Evolutionary conservation across 2,888 invertebrate species (phyloP), one percentile per base, ranked within the genome.

Genomic region (Silvanus unidentatus): DNA sequence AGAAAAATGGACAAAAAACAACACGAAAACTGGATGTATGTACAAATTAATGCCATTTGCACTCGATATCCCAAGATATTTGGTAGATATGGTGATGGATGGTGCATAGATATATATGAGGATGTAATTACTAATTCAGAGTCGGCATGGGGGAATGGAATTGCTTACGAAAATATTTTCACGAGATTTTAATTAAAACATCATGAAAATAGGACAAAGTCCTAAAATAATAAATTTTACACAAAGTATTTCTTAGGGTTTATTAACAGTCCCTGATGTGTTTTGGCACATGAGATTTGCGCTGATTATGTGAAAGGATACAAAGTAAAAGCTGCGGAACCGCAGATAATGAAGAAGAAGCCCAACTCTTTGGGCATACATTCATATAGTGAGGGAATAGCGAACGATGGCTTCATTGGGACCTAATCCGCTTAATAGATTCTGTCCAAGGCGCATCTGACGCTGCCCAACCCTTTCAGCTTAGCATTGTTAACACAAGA

Each of bases 401-500:
- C 49, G 51, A 59, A 55, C 60, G 68, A 67, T 65, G 69, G 71
- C 70, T 70, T 70, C 70, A 69, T 68, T 66, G 66, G 64, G 65
- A 63, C 56, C 64, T 73, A 73, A 73, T 73, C 73, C 71, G 65
- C 72, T 73, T 73, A 73, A 73, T 72, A 72, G 72, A 73, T 73
- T 72, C 72, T 63, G 67, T 65, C 66, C 70, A 65, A 70, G 69
- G 65, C 67, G 66, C 64, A 61, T 61, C 58, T 57, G 60, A 58
- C 59, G 59, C 60, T 61, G 62, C 59, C 61, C 63, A 69, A 69
- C 70, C 69, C 69, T 69, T 70, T 69, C 66, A 61, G 70, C 69
- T 69, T 69, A 68, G 63, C 63, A 59, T 66, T 68, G 69, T 69
- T 69, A 69, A 69, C 68, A 66, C 65, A 69, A 69, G 68, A 70